Conservation (phyloP, 30 jellyfish, hydroid and myxozoan species). For the Hydractinia symbiolongicarpus region DNA sequence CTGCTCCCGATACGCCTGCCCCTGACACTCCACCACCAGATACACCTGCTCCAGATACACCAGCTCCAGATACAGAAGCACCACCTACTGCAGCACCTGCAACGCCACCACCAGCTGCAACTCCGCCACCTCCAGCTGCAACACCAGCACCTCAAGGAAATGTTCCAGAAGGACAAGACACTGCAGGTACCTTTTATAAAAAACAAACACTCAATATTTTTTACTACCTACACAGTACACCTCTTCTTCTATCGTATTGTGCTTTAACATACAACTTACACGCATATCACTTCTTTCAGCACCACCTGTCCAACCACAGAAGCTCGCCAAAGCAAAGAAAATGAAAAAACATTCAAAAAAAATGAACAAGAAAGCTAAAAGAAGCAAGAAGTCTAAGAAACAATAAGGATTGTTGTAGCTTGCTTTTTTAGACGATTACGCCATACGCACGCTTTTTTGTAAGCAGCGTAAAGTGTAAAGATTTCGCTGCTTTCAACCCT, state of each 20-base stretch:
- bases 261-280: background rate
- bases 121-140: slow-evolving; percentile 48
- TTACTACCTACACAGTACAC: too few relatives aligned
- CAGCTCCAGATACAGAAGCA: slow-evolving; percentile 64
- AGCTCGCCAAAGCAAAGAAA: background rate
- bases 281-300: background rate
- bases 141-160: slow-evolving; percentile 38
- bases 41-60: slow-evolving; percentile 47
- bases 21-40: slow-evolving; percentile 29
- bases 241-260: too few relatives aligned
- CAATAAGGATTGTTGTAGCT: background rate
- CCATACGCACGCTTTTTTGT: too few relatives aligned
- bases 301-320: background rate
- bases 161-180: background rate
- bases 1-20: slow-evolving; percentile 66
- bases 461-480: too few relatives aligned
- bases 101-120: slow-evolving; percentile 40
- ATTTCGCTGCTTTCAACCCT: too few relatives aligned
- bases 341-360: background rate
- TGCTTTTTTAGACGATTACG: too few relatives aligned
- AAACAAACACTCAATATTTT: too few relatives aligned
- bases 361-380: background rate
- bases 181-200: too few relatives aligned
- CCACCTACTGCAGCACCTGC: slow-evolving; percentile 52
- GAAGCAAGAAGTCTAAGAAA: background rate